These are phyloP conservation scores for Tiphia femorata DNA, from an alignment of 2,888 invertebrate genomes.

Conservation along the genomic window DNA sequence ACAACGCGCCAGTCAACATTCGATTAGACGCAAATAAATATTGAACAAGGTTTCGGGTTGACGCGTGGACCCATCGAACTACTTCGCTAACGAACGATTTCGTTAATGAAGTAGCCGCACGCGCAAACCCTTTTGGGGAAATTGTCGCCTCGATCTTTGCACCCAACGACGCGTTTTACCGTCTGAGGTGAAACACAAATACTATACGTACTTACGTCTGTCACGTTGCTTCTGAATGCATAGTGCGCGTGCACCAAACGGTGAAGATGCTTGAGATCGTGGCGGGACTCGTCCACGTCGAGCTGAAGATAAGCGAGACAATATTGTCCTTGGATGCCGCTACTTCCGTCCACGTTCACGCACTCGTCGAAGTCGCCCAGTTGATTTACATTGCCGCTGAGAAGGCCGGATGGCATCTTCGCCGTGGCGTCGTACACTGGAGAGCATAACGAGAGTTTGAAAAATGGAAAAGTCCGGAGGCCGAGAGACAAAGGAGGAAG, in stretches of 20 bases:
- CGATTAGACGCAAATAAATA: too few species aligned
- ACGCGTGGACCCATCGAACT: too few species aligned
- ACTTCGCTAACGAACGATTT: too few species aligned
- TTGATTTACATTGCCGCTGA: constrained; percentile 79
- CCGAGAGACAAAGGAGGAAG: too few species aligned
- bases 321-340: constrained; percentile 74
- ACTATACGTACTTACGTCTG: constrained; percentile 77
- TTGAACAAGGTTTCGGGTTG: too few species aligned
- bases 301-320: constrained; percentile 77
- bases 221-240: constrained; percentile 75
- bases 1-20: too few species aligned
- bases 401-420: constrained; percentile 77
- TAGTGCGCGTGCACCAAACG: constrained; percentile 74
- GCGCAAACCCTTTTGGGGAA: neutral
- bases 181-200: neutral
- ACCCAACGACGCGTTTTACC: neutral
- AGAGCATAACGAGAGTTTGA: too few species aligned
- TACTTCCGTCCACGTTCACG: constrained; percentile 66
- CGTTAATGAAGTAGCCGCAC: too few species aligned
- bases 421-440: constrained; percentile 83
- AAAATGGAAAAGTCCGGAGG: too few species aligned
- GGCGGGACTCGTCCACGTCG: constrained; percentile 70
- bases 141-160: neutral
- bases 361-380: constrained; percentile 81
- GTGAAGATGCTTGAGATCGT: constrained; percentile 71